phyloP scores from a whole-genome alignment of 1,140 invertebrate species.

The Lordiphosa mommai region DNA sequence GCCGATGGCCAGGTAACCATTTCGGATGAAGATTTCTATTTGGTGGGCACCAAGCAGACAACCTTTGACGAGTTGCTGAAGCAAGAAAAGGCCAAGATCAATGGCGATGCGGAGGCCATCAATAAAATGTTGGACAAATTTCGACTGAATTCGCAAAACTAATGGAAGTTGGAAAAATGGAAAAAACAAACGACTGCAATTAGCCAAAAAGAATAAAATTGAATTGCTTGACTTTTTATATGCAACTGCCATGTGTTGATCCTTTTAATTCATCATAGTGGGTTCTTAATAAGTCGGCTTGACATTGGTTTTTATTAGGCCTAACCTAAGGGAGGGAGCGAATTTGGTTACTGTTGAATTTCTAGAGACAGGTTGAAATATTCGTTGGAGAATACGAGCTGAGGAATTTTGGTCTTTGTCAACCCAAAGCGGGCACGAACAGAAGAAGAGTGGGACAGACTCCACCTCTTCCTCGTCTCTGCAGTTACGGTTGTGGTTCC shows the following conservation, averaged over 20 bases:
- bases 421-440: no score
- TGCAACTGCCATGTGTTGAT: background rate
- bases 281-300: no score
- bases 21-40: constrained; percentile 68
- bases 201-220: background rate
- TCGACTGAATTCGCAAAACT: constrained; percentile 56
- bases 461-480: no score
- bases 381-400: no score
- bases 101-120: constrained; percentile 64
- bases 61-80: constrained; percentile 61
- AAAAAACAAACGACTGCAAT: constrained; percentile 4
- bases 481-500: no score
- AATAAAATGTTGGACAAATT: constrained; percentile 73
- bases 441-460: no score
- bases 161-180: background rate
- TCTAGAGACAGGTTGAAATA: no score
- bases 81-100: constrained; percentile 55
- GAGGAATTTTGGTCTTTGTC: no score
- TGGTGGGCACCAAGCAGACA: constrained; percentile 65
- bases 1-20: constrained; percentile 64
- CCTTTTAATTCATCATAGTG: no score
- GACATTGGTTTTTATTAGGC: no score
- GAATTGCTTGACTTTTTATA: background rate
- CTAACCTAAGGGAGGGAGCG: no score
- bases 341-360: no score